Conservation (phyloP, 2,113 vertebrate genomes). For the Pantherophis guttatus region DNA sequence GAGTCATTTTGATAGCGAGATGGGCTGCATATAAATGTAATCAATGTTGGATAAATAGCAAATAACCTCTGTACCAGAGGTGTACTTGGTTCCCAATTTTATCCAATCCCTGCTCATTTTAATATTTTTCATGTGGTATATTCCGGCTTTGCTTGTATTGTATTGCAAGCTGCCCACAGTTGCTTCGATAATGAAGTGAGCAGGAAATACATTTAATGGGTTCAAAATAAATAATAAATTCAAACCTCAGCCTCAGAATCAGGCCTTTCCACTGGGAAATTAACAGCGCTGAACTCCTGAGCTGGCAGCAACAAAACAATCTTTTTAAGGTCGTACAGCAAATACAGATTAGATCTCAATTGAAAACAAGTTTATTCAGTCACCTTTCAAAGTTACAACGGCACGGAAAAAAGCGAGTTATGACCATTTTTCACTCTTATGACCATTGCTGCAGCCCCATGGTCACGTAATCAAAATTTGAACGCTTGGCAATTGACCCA, state of each 20-base stretch:
- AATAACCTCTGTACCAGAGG: not conserved
- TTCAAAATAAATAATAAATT: not conserved
- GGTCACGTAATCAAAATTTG: not conserved
- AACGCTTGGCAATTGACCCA: not conserved
- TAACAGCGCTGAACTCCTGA: not conserved
- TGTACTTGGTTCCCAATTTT: not conserved
- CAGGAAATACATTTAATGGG: not conserved
- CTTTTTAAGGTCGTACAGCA: not conserved
- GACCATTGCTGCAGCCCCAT: not conserved
- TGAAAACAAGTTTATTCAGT: not conserved
- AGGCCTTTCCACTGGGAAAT: not conserved
- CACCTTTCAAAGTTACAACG: not conserved
- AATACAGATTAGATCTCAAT: not conserved
- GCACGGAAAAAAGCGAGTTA: not conserved
- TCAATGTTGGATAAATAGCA: not conserved
- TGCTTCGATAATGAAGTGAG: not conserved
- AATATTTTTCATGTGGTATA: not conserved
- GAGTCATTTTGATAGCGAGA: too few species aligned
- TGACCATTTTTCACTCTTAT: not conserved
- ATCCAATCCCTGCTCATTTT: not conserved
- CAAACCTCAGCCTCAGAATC: not conserved
- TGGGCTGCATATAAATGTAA: not conserved
- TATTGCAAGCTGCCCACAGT: not conserved
- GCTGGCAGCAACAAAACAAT: not conserved
- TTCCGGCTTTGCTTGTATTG: too few species aligned